A percentile compares a stretch with the other conserved stretches of the same genome.
Conservation (phyloP, 2,113 vertebrate genomes). For the Physeter macrocephalus region DNA sequence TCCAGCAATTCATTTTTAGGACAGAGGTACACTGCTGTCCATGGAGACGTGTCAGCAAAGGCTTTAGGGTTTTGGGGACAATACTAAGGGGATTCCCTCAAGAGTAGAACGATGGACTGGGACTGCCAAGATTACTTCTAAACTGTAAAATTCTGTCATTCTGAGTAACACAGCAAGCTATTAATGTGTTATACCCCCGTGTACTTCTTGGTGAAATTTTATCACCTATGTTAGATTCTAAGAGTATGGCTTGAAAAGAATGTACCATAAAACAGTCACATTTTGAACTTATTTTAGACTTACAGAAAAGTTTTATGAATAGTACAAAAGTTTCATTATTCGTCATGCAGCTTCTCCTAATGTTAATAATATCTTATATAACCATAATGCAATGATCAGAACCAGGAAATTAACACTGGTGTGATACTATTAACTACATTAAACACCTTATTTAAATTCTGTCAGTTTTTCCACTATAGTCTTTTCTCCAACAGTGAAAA, state of each 20-base stretch:
- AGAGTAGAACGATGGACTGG: neutral
- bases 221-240: neutral
- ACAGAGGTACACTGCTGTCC: neutral
- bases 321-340: neutral
- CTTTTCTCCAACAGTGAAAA: neutral
- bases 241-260: constrained; percentile 28
- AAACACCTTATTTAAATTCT: constrained; percentile 23
- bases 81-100: neutral
- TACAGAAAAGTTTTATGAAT: neutral
- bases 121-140: neutral
- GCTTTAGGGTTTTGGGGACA: neutral
- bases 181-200: neutral
- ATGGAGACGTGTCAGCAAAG: neutral
- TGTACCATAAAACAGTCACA: neutral
- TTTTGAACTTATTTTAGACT: constrained; percentile 25
- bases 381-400: neutral
- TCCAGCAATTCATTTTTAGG: neutral
- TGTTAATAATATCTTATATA: neutral
- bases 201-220: neutral
- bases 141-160: neutral
- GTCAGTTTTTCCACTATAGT: neutral
- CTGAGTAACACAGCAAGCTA: neutral
- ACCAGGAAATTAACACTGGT: constrained; percentile 9
- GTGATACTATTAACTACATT: neutral
- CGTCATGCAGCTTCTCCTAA: neutral